Evolutionary conservation across 1,140 invertebrate genomes (phyloP).

Genomic region (Magallana angulata): DNA sequence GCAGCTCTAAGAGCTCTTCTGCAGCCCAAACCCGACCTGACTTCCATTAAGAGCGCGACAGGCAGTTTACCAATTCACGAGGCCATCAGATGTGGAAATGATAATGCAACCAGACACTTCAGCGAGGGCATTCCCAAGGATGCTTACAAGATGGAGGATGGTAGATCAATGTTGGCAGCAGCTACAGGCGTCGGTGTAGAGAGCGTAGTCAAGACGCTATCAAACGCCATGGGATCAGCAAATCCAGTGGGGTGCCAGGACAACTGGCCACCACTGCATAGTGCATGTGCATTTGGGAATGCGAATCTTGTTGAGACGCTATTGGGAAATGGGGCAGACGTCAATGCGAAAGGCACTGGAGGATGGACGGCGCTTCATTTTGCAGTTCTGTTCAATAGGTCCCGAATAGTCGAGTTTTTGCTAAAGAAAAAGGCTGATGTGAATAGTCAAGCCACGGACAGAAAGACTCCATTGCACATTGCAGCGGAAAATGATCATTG

Average conservation of each 20-base stretch:
- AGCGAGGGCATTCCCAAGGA: not conserved
- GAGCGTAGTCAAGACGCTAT: conserved; percentile 16
- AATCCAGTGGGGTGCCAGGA: conserved; percentile 6
- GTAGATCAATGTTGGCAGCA: conserved; percentile 41
- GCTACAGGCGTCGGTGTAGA: conserved; percentile 43
- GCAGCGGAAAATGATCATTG: conserved; percentile 52
- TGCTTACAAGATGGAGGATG: conserved; percentile 42
- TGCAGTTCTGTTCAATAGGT: conserved; percentile 58
- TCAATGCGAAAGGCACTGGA: conserved; percentile 36
- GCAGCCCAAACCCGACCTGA: conserved; percentile 37
- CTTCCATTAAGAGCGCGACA: not conserved
- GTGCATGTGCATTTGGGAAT: conserved; percentile 50
- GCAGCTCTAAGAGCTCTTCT: conserved; percentile 45
- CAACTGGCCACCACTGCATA: conserved; percentile 43
- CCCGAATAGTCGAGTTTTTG: conserved; percentile 55
- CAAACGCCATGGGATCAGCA: not conserved
- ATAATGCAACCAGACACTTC: conserved; percentile 30
- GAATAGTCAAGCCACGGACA: conserved; percentile 51
- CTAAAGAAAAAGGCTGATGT: conserved; percentile 57
- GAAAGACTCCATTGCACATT: conserved; percentile 70
- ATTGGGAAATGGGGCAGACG: conserved; percentile 24
- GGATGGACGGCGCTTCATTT: conserved; percentile 63
- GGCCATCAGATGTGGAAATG: conserved; percentile 44
- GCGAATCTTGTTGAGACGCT: conserved; percentile 27
- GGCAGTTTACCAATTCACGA: conserved; percentile 47